Base-by-base conservation (phyloP, 2,113 vertebrate genomes). In the Hemichromis elongatus region DNA sequence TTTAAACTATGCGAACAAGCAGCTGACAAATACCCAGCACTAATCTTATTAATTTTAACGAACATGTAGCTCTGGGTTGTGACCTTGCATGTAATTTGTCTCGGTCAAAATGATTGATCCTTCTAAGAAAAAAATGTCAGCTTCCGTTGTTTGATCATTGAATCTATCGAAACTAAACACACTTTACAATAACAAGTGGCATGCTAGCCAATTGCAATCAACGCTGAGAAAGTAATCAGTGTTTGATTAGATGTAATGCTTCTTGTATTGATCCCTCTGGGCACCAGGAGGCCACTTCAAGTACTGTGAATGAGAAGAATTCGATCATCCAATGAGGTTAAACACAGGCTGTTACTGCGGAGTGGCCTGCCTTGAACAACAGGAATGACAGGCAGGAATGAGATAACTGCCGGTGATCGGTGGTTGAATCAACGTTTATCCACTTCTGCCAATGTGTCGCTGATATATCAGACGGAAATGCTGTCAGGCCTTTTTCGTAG, bases 181-280 rank as follows among this genome's bases (percentile, higher is more conserved):
- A 8, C 37, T 68, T 88, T 85, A 79, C 77, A 87, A 86, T 93
- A 89, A 85, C 16, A 86, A 93, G 88, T 85, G 91, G 90, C 93
- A 90, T 28, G 19, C 78, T 50, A 79, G 85, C 88, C 90, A 83
- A 42, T 86, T 42, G 53, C 92, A 88, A 92, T 95, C 93, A 93
- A 24, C 4, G 57, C 70, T 73, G 77, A 89, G 80, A 92, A 93
- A 89, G 91, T 92, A 94, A 95, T 95, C 94, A 95, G 89, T 9
- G 84, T 82, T 87, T 92, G 92, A 95, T 93, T 92, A 87, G 93
- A 92, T 77, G 90, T 83, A 84, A 82, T 75, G 86, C 78, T 86
- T 81, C 83, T 61, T 9, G 21, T 91, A 96, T 93, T 68, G 94
- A 96, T 95, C 90, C 50, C 3, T 13, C 70, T 81, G 81, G 42